Evolutionary conservation across 2,797 vertebrate species (phyloP), one percentile per base, ranked within the genome.

Genomic region (Limosa lapponica): DNA sequence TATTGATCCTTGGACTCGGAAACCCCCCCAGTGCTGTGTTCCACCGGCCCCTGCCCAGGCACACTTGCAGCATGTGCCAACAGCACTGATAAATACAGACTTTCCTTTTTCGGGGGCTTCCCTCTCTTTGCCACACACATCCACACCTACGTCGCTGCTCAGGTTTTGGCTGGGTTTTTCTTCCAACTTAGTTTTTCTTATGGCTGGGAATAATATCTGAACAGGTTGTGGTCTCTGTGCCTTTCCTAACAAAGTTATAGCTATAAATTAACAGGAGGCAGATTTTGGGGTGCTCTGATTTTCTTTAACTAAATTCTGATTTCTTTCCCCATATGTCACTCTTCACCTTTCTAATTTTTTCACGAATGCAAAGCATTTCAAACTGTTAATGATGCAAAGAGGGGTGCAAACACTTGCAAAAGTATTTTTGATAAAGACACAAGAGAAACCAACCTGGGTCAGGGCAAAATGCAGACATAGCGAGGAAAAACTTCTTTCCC

Each of bases 141-240:
- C 55, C 27, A 36, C 39, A 69, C 11, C 54, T 51, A 3, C 13
- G 0, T 5, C 3, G 0, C 11, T 36, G 36, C 72, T 71, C 2
- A 1, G 39, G 4, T 5, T 46, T 55, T 41, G 10, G 4, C n/a
- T 10, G 51, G 39, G 7, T 22, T 84, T 87, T 79, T 39, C 8
- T 43, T 65, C 37, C 19, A 34, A 0, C 3, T 22, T 4, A 12
- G 3, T 39, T 23, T 18, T 86, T 28, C 24, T 72, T 13, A 2
- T 19, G 8, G 11, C 13, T 49, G 44, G 34, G 54, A 36, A 70
- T n/a, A 16, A 5, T 25, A 36, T 30, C 23, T 3, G 18, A 15
- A 7, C 3, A 16, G 8, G 7, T 65, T 43, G 9, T 24, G 46
- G 7, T 89, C 3, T 49, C 22, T 10, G 15, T 36, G 48, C 12